Conservation (phyloP, 1,140 invertebrate species). For the Pomacea maculata region DNA sequence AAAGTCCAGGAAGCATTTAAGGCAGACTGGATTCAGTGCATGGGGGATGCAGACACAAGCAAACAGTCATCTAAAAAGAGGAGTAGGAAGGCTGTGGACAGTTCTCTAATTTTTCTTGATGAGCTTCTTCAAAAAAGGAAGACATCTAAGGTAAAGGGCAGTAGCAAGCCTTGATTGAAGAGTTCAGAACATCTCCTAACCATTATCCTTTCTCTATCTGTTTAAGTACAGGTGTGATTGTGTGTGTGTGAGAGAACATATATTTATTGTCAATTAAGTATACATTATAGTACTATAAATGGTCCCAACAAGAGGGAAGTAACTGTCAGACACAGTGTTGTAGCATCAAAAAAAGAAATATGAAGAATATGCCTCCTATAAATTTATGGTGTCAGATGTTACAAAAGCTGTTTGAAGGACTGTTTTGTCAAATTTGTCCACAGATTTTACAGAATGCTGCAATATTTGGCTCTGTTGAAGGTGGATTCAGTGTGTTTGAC, state of each 20-base stretch:
- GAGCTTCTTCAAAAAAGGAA: constrained; percentile 46
- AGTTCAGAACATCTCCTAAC: too few species aligned
- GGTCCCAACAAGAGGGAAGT: too few species aligned
- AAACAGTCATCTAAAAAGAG: constrained; percentile 75
- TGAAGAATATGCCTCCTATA: too few species aligned
- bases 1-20: constrained; percentile 78
- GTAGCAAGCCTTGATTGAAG: too few species aligned
- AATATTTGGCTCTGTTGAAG: constrained; percentile 78
- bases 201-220: too few species aligned
- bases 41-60: constrained; percentile 85
- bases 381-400: too few species aligned
- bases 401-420: not conserved
- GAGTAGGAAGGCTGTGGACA: constrained; percentile 71
- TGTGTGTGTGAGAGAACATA: not conserved
- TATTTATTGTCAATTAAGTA: not conserved
- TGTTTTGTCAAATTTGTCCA: not conserved
- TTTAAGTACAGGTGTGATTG: not conserved
- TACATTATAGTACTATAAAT: too few species aligned
- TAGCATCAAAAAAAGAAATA: too few species aligned
- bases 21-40: constrained; percentile 81
- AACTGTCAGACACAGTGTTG: too few species aligned
- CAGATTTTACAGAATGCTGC: constrained; percentile 54
- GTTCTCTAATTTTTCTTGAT: constrained; percentile 58
- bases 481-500: constrained; percentile 73
- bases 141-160: constrained; percentile 45